A percentile compares a stretch with the other conserved stretches of the same genome.
These are phyloP conservation scores for Lagopus muta DNA, from an alignment of 2,113 vertebrate genomes.

Conservation along the genomic window DNA sequence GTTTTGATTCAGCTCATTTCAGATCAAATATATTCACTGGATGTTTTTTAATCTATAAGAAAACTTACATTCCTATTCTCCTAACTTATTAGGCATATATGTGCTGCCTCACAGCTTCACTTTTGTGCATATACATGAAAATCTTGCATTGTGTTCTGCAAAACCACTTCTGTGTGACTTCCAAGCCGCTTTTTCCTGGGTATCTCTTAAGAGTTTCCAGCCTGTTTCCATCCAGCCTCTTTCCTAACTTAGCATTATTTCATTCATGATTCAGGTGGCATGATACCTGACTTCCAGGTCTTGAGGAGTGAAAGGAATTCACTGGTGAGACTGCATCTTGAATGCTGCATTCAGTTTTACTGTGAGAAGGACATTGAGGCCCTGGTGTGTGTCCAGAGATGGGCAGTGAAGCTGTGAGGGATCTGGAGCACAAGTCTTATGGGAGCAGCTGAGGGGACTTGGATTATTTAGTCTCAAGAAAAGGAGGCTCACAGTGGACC, in stretches of 20 bases:
- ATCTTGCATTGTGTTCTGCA: not conserved
- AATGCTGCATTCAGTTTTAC: too few species aligned
- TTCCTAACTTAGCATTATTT: not conserved
- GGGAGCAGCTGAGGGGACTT: too few species aligned
- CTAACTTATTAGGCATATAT: not conserved
- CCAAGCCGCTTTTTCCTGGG: not conserved
- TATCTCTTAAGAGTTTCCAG: not conserved
- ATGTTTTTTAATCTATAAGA: not conserved
- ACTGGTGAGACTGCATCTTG: too few species aligned
- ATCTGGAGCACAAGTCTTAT: too few species aligned
- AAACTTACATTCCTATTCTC: not conserved
- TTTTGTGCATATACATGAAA: not conserved
- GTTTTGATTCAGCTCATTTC: not conserved
- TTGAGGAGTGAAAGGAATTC: not conserved
- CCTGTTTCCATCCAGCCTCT: not conserved
- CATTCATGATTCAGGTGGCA: not conserved
- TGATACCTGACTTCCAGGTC: not conserved
- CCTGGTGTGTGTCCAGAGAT: too few species aligned
- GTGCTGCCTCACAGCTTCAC: not conserved
- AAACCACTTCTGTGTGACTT: not conserved
- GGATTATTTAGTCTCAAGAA: too few species aligned
- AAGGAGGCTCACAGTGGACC: too few species aligned
- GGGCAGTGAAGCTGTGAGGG: too few species aligned
- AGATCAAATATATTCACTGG: not conserved
- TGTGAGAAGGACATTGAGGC: too few species aligned